These are phyloP conservation scores for Pseudochirops corinnae DNA, from an alignment of 2,797 vertebrate genomes.

Conservation along the genomic window DNA sequence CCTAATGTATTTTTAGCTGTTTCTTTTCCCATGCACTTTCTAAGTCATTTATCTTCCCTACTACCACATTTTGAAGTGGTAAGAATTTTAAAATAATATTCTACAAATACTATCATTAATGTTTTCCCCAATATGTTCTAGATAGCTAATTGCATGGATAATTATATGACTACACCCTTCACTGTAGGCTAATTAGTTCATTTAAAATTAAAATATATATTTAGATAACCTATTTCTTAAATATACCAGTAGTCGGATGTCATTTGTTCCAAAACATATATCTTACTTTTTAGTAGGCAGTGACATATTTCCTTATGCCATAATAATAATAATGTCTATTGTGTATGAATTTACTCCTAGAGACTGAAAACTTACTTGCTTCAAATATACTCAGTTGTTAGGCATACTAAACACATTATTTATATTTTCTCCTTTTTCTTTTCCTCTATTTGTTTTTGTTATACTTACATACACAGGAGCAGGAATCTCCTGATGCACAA, in stretches of 20 bases:
- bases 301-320: background rate
- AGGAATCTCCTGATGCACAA: background rate
- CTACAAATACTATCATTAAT: constrained; percentile 46
- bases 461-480: background rate
- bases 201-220: constrained; percentile 44
- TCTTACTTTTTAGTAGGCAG: background rate
- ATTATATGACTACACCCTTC: background rate
- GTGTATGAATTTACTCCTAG: constrained; percentile 22
- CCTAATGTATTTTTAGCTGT: constrained; percentile 61
- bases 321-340: constrained; percentile 3
- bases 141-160: constrained; percentile 22
- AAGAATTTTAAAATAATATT: constrained; percentile 9
- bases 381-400: background rate
- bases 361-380: constrained; percentile 17
- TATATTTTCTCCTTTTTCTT: background rate
- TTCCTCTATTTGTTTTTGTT: constrained; percentile 40
- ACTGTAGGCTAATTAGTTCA: constrained; percentile 4
- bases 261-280: background rate
- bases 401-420: background rate
- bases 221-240: constrained; percentile 40
- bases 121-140: constrained; percentile 17
- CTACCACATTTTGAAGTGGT: constrained; percentile 41
- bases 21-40: constrained; percentile 72
- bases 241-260: background rate
- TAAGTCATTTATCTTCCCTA: constrained; percentile 44